A percentile compares a stretch with the other conserved stretches of the same genome.
phyloP scores from a whole-genome alignment of 2,113 vertebrate species.

The Okapia johnstoni region DNA sequence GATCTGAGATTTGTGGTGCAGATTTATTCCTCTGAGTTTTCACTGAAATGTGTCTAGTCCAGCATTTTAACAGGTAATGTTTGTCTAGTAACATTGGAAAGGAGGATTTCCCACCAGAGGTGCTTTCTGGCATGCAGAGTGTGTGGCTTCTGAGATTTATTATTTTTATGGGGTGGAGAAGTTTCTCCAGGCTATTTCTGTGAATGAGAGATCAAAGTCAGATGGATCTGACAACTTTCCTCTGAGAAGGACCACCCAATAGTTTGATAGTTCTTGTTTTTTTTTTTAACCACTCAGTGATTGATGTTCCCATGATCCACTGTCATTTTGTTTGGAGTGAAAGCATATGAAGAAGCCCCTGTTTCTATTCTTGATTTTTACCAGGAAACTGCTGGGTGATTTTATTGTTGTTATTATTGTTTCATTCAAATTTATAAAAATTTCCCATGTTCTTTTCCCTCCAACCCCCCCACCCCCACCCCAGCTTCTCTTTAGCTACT shows the following conservation, averaged over 20 bases:
- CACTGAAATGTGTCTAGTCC: not conserved
- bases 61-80: conserved; percentile 61
- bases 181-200: conserved; percentile 74
- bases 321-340: conserved; percentile 1
- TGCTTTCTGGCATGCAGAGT: conserved; percentile 70
- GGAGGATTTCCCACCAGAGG: conserved; percentile 43
- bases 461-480: not conserved
- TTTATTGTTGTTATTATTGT: conserved; percentile 33
- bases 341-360: not conserved
- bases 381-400: not conserved
- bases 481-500: not conserved
- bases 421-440: conserved; percentile 45
- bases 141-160: conserved; percentile 74
- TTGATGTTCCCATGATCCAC: conserved; percentile 50
- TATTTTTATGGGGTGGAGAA: conserved; percentile 80
- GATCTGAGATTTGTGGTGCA: not conserved
- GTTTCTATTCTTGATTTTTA: conserved; percentile 39
- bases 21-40: not conserved
- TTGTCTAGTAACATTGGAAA: conserved; percentile 1
- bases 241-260: conserved; percentile 72
- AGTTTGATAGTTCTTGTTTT: conserved; percentile 72
- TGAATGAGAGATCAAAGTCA: conserved; percentile 77
- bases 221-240: conserved; percentile 70
- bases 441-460: not conserved
- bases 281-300: conserved; percentile 45